phyloP scores from a whole-genome alignment of 2,113 vertebrate species.

The Herpetotheres cachinnans region DNA sequence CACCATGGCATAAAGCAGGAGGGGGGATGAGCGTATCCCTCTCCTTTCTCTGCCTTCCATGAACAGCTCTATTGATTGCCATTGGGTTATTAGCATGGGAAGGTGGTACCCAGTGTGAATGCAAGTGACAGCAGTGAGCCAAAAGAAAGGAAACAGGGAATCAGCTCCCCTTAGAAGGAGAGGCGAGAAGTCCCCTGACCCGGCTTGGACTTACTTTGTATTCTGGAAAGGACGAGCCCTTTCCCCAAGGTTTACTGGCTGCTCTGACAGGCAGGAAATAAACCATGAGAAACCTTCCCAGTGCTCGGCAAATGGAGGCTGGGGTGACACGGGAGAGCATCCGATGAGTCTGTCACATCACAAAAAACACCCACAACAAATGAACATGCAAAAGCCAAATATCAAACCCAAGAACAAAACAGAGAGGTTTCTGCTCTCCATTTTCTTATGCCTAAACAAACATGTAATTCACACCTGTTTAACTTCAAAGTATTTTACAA shows the following conservation, averaged over 20 bases:
- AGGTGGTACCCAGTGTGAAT: slow-evolving; percentile 56
- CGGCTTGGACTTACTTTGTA: slow-evolving; percentile 39
- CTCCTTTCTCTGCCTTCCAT: slow-evolving; percentile 38
- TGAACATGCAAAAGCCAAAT: background rate
- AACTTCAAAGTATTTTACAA: background rate
- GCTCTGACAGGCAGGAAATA: slow-evolving; percentile 1
- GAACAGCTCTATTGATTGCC: slow-evolving; percentile 61
- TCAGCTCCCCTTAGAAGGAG: slow-evolving; percentile 27
- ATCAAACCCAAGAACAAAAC: background rate
- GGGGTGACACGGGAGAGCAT: background rate
- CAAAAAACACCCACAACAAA: background rate
- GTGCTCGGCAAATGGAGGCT: background rate
- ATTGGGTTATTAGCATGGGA: slow-evolving; percentile 55
- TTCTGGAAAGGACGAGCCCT: slow-evolving; percentile 15
- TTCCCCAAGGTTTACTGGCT: slow-evolving; percentile 5
- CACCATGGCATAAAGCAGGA: background rate
- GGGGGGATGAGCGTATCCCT: background rate
- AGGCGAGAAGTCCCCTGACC: slow-evolving; percentile 26
- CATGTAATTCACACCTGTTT: background rate
- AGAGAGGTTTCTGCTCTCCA: background rate
- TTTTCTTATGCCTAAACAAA: background rate
- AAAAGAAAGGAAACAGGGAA: slow-evolving; percentile 51
- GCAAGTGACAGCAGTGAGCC: slow-evolving; percentile 38
- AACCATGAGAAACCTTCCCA: slow-evolving; percentile 2
- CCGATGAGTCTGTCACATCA: background rate